Evolutionary conservation across 2,113 vertebrate genomes (phyloP).

Genomic region (Crotalus horridus): DNA sequence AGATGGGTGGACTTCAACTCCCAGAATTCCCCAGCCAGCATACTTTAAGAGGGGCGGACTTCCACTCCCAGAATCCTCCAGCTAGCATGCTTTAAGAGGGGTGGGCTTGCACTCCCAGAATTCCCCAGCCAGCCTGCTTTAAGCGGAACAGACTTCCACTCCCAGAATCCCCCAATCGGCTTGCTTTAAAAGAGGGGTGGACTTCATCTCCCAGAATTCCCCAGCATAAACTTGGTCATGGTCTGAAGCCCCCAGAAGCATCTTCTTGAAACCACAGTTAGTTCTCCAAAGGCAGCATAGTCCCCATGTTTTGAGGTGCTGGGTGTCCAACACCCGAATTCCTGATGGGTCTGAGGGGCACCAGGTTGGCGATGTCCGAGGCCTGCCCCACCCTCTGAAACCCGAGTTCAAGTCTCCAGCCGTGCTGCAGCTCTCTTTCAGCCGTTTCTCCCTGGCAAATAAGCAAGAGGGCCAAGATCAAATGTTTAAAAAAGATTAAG

Average conservation of each 20-base stretch:
- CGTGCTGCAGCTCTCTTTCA: not conserved
- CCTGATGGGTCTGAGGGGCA: not conserved
- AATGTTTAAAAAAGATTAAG: not conserved
- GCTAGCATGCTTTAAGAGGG: no score
- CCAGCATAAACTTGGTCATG: not conserved
- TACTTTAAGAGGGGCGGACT: no score
- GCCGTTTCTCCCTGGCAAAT: not conserved
- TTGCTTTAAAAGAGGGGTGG: no score
- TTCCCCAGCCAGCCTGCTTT: no score
- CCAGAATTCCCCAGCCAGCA: not conserved
- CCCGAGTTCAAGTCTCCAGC: not conserved
- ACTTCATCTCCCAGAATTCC: no score
- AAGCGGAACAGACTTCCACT: no score
- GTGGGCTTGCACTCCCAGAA: no score
- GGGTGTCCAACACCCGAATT: not conserved
- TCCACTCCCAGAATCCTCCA: no score
- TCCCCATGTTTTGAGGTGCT: not conserved
- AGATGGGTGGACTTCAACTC: no score
- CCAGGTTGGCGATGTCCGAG: not conserved
- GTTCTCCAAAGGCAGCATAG: not conserved
- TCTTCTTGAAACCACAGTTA: not conserved
- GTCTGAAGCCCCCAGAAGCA: not conserved
- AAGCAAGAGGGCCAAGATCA: not conserved
- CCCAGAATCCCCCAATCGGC: no score
- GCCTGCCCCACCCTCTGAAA: not conserved